Conservation (phyloP, 2,888 invertebrate species). For the Mesorhabditis spiculigera region DNA sequence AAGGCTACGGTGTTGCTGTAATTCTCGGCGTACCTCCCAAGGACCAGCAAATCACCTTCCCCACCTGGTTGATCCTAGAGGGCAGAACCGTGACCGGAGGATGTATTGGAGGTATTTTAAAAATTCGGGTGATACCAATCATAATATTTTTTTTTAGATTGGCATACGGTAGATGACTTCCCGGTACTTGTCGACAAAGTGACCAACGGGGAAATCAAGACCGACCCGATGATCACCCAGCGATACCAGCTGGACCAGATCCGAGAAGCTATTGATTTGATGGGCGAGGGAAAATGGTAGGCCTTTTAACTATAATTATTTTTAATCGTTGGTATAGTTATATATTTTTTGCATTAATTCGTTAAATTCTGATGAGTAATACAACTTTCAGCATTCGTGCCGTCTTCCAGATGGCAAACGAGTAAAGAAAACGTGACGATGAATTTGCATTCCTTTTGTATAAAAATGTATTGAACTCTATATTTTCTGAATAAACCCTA, state of each 20-base stretch:
- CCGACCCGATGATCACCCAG: constrained; percentile 1
- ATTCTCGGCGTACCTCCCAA: neutral
- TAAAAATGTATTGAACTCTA: neutral
- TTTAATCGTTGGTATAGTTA: neutral
- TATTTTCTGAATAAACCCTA: neutral
- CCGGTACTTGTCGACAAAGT: neutral
- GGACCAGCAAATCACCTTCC: constrained; percentile 1
- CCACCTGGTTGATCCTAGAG: neutral
- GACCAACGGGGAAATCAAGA: neutral
- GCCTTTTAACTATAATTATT: neutral
- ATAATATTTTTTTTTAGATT: neutral
- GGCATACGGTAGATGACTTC: constrained; percentile 4
- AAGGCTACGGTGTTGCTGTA: neutral
- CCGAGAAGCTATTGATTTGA: neutral
- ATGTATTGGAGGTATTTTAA: neutral
- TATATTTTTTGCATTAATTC: no score
- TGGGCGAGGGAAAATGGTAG: neutral
- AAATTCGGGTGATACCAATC: neutral
- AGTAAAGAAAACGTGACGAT: neutral
- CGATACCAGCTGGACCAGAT: neutral
- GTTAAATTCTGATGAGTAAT: no score
- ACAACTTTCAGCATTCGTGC: neutral
- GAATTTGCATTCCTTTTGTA: neutral
- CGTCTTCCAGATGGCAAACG: neutral
- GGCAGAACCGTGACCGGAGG: neutral